These are phyloP conservation scores for Dolomedes plantarius DNA, from an alignment of 2,888 invertebrate species.

Conservation along the genomic window DNA sequence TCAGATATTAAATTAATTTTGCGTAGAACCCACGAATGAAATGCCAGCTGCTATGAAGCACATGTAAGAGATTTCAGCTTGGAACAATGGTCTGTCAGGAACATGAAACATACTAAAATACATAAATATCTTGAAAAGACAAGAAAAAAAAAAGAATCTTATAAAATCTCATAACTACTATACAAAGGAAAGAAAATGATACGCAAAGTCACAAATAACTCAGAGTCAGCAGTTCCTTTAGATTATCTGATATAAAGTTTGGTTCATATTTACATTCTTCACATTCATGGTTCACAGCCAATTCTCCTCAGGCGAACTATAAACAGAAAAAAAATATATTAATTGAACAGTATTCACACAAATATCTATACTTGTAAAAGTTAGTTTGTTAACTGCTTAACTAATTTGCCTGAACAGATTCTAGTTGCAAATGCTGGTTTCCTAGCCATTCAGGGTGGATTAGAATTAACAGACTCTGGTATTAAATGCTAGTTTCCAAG, in stretches of 20 bases:
- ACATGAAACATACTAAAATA: conserved; percentile 7
- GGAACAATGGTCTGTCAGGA: not conserved
- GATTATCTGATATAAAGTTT: not conserved
- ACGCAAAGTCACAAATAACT: not conserved
- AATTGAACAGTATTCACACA: too few relatives aligned
- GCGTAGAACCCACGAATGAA: not conserved
- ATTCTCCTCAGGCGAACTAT: conserved; percentile 32
- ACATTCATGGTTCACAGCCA: conserved; percentile 20
- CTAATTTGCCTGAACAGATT: too few relatives aligned
- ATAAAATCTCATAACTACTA: conserved; percentile 13
- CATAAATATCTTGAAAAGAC: conserved; percentile 6
- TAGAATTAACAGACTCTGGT: too few relatives aligned
- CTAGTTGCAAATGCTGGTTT: too few relatives aligned
- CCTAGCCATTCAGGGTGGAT: too few relatives aligned
- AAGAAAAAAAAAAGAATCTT: not conserved
- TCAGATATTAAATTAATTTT: not conserved
- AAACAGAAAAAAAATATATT: not conserved
- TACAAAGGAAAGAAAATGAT: conserved; percentile 2
- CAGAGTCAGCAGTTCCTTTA: not conserved
- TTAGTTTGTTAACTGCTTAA: too few relatives aligned
- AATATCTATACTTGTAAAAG: too few relatives aligned
- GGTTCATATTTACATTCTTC: not conserved
- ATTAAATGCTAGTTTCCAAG: too few relatives aligned
- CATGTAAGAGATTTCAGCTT: not conserved
- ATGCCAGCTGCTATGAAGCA: not conserved